A percentile compares a stretch with the other conserved stretches of the same genome.
Evolutionary conservation across 2,888 invertebrate genomes (phyloP).

Genomic region (Oxycera nigricornis): DNA sequence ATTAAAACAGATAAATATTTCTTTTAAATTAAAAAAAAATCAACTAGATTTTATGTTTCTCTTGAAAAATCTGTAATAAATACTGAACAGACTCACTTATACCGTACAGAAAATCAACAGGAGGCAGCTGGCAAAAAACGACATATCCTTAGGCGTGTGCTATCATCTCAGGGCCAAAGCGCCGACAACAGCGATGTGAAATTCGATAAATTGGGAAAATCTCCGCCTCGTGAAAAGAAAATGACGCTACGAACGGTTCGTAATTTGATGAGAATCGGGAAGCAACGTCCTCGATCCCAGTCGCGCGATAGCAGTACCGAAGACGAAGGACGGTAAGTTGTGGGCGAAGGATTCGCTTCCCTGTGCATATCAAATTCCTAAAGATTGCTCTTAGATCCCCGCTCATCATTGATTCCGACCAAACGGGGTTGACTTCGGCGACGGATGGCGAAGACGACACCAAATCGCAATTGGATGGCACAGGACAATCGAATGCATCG

Average conservation of each 20-base stretch:
- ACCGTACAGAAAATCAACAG: conserved; percentile 20
- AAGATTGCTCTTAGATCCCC: conserved; percentile 48
- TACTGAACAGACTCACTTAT: too few species aligned
- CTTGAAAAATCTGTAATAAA: too few species aligned
- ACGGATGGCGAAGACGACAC: conserved; percentile 50
- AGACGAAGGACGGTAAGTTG: conserved; percentile 55
- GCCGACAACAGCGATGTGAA: conserved; percentile 50
- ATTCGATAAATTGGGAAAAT: conserved; percentile 54
- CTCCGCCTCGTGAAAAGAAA: conserved; percentile 54
- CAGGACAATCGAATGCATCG: conserved; percentile 54
- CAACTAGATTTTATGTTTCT: too few species aligned
- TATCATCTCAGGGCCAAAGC: conserved; percentile 50
- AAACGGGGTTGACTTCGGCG: conserved; percentile 47
- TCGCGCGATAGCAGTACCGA: conserved; percentile 58
- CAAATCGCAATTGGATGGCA: conserved; percentile 50
- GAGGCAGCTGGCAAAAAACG: conserved; percentile 50
- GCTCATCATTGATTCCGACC: conserved; percentile 53
- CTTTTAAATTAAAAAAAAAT: neutral
- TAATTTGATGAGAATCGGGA: conserved; percentile 56
- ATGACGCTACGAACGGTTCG: conserved; percentile 55
- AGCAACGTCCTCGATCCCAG: conserved; percentile 51
- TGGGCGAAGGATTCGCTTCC: neutral
- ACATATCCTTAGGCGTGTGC: conserved; percentile 53
- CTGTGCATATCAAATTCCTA: conserved; percentile 30
- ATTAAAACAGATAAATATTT: neutral